Evolutionary conservation across 1,140 invertebrate species (phyloP).

Genomic region (Pissodes strobi): DNA sequence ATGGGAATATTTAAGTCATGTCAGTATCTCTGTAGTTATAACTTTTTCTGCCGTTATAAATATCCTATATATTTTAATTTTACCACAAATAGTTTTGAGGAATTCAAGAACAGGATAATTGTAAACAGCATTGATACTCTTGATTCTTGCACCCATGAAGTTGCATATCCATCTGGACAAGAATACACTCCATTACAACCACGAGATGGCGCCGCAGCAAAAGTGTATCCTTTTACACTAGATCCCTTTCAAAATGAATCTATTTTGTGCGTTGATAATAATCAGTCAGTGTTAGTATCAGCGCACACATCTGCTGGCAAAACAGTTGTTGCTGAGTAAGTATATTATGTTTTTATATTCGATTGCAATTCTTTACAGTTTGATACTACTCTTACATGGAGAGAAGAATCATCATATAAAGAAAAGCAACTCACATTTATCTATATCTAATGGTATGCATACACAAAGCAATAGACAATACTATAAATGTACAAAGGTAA

Average conservation of each 20-base stretch:
- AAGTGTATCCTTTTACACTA: slow-evolving; percentile 92
- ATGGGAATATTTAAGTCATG: too few species aligned
- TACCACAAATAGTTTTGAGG: slow-evolving; percentile 60
- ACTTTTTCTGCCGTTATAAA: too few species aligned
- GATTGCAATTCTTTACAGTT: too few species aligned
- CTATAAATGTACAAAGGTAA: too few species aligned
- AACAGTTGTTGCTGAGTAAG: slow-evolving; percentile 98
- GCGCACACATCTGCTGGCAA: slow-evolving; percentile 99
- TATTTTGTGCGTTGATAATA: slow-evolving; percentile 96
- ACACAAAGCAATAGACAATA: too few species aligned
- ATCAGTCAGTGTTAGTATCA: slow-evolving; percentile 96
- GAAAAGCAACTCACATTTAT: too few species aligned
- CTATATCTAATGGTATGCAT: too few species aligned
- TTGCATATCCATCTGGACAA: slow-evolving; percentile 84
- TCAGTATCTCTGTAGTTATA: too few species aligned
- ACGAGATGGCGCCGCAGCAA: slow-evolving; percentile 72
- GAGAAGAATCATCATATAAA: too few species aligned
- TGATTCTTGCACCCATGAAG: slow-evolving; percentile 90
- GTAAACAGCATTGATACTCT: slow-evolving; percentile 87
- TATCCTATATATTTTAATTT: too few species aligned
- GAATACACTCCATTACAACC: slow-evolving; percentile 77
- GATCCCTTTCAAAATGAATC: slow-evolving; percentile 99
- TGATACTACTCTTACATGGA: too few species aligned
- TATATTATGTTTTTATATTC: too few species aligned
- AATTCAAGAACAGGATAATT: slow-evolving; percentile 70